These are phyloP conservation scores for Montifringilla adamsi DNA, from an alignment of 2,113 vertebrate genomes.

Conservation along the genomic window DNA sequence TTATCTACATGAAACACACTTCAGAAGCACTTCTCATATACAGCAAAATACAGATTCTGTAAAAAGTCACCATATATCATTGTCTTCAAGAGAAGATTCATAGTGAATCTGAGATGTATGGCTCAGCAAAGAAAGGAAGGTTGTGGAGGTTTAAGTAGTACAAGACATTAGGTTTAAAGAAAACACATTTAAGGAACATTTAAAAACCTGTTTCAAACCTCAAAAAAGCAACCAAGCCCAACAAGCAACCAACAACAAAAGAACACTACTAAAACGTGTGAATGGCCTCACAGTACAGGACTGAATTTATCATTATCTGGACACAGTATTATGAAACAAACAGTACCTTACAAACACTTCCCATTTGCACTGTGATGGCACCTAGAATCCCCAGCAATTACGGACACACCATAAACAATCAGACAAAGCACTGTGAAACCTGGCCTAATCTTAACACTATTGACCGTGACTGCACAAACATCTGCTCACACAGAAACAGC, in stretches of 20 bases:
- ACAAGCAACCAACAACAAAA: not conserved
- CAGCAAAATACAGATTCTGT: not conserved
- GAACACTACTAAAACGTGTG: not conserved
- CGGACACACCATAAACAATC: not conserved
- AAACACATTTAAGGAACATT: not conserved
- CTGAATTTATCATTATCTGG: not conserved
- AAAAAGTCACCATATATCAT: not conserved
- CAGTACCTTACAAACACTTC: not conserved
- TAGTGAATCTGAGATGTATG: not conserved
- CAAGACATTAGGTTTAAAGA: not conserved
- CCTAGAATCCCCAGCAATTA: not conserved
- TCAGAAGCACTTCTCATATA: not conserved
- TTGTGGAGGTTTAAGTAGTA: not conserved
- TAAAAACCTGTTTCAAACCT: not conserved
- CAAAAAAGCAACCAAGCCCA: not conserved
- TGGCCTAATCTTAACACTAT: not conserved
- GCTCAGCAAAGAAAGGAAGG: not conserved
- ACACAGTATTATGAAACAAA: not conserved
- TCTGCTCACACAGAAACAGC: not conserved
- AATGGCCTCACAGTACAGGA: not conserved
- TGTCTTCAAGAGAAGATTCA: not conserved
- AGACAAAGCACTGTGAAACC: conserved; percentile 22
- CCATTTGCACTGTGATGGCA: not conserved
- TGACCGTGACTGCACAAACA: conserved; percentile 4
- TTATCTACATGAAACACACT: not conserved